Conservation (phyloP, 2,113 vertebrate genomes). For the Ovis aries region DNA sequence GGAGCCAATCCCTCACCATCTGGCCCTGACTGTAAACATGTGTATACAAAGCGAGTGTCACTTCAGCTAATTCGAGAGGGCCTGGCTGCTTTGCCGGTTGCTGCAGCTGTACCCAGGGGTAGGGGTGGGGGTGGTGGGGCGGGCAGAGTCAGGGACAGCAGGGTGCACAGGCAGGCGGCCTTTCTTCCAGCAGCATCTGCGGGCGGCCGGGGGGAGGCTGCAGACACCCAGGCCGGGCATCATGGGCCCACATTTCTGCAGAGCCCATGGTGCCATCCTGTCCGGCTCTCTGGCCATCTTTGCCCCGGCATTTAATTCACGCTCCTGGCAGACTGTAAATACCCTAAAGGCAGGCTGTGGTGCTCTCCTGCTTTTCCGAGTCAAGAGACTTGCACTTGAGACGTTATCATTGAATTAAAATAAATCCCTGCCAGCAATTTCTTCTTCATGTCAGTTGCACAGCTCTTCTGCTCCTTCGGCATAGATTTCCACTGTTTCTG, state of each 20-base stretch:
- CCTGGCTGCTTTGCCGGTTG: not conserved
- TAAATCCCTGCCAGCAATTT: not conserved
- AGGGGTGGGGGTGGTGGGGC: not conserved
- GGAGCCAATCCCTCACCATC: slow-evolving; percentile 56
- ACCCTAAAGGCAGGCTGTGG: not conserved
- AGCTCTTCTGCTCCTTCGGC: not conserved
- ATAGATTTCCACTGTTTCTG: not conserved
- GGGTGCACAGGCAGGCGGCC: not conserved
- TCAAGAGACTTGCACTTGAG: not conserved
- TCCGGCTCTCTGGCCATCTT: not conserved
- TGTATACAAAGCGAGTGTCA: slow-evolving; percentile 76
- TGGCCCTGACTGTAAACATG: slow-evolving; percentile 73
- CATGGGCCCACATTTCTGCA: rapidly evolving
- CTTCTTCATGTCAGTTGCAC: rapidly evolving
- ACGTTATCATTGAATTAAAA: not conserved
- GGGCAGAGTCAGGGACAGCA: rapidly evolving
- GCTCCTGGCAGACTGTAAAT: not conserved
- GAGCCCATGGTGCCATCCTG: not conserved
- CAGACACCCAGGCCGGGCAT: rapidly evolving
- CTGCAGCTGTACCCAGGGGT: not conserved
- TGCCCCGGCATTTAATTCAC: not conserved
- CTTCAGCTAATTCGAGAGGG: slow-evolving; percentile 58
- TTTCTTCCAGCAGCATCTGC: not conserved
- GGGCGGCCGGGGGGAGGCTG: not conserved
- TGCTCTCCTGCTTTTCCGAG: not conserved